These are phyloP conservation scores for Chaitophorus viminalis DNA, from an alignment of 2,888 invertebrate species.

Conservation along the genomic window DNA sequence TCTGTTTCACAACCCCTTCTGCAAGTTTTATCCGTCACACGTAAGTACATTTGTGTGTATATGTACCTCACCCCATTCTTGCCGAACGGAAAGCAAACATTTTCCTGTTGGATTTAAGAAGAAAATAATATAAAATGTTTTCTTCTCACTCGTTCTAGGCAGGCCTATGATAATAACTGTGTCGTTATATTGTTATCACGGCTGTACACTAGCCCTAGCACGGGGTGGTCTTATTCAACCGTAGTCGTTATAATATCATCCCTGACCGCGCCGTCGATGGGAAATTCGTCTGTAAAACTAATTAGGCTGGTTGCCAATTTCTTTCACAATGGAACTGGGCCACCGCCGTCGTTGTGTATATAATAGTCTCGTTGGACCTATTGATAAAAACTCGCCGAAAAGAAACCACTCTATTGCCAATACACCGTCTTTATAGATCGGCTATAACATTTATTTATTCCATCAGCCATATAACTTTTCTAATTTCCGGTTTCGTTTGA, in stretches of 20 bases:
- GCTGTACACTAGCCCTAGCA: too few species aligned
- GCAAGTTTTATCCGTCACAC: not conserved
- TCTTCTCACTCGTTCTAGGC: too few species aligned
- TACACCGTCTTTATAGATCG: not conserved
- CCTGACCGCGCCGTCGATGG: not conserved
- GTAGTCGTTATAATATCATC: not conserved
- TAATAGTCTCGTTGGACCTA: constrained; percentile 9
- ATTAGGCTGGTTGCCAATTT: constrained; percentile 58
- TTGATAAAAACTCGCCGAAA: constrained; percentile 45
- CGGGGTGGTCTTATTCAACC: not conserved
- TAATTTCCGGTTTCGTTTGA: constrained; percentile 20
- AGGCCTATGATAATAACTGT: not conserved
- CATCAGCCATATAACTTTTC: constrained; percentile 11
- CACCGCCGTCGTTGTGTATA: not conserved
- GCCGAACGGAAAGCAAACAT: not conserved
- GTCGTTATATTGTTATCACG: too few species aligned
- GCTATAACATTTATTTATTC: constrained; percentile 16
- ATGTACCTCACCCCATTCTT: not conserved
- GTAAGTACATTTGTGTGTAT: constrained; percentile 12
- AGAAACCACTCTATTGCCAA: constrained; percentile 37
- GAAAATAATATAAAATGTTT: not conserved
- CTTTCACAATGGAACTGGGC: constrained; percentile 49
- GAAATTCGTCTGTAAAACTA: constrained; percentile 55
- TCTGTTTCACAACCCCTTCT: too few species aligned
- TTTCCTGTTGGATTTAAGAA: not conserved